Evolutionary conservation across 1,140 invertebrate genomes (phyloP).

Genomic region (Idris sp.): DNA sequence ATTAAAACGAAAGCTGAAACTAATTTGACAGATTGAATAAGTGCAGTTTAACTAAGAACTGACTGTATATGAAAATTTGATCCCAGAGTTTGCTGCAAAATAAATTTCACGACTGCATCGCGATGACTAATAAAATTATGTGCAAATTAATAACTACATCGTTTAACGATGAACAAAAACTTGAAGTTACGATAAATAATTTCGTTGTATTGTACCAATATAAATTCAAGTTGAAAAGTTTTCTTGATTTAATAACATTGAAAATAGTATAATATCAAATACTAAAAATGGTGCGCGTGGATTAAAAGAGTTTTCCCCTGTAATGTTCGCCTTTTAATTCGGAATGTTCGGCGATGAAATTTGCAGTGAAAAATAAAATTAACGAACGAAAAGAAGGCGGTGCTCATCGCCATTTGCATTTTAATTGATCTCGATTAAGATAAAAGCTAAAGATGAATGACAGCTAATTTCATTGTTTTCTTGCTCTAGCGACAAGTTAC

Average conservation of each 20-base stretch:
- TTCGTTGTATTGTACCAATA: constrained; percentile 10
- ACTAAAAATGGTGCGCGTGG: constrained; percentile 4
- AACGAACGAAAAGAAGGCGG: constrained; percentile 4
- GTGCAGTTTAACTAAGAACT: no score
- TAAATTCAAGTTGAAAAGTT: constrained; percentile 20
- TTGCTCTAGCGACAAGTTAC: background rate
- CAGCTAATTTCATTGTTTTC: constrained; percentile 15
- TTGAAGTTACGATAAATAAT: constrained; percentile 13
- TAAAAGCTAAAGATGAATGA: constrained; percentile 2
- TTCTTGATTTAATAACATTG: constrained; percentile 18
- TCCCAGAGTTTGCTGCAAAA: constrained; percentile 9
- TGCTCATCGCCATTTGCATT: constrained; percentile 22
- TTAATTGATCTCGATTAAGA: constrained; percentile 35
- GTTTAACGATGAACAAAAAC: constrained; percentile 19
- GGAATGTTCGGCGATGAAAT: background rate
- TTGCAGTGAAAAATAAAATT: constrained; percentile 5
- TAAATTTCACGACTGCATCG: constrained; percentile 1
- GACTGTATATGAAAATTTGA: constrained; percentile 9
- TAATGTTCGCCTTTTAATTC: constrained; percentile 10
- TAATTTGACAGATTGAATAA: no score
- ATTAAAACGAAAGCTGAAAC: no score
- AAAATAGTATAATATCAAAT: constrained; percentile 22
- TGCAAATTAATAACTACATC: constrained; percentile 14
- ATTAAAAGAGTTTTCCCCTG: no score
- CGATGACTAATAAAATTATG: constrained; percentile 7